Base-by-base conservation (phyloP, 2,113 vertebrate genomes). In the Nansenia antarctica region DNA sequence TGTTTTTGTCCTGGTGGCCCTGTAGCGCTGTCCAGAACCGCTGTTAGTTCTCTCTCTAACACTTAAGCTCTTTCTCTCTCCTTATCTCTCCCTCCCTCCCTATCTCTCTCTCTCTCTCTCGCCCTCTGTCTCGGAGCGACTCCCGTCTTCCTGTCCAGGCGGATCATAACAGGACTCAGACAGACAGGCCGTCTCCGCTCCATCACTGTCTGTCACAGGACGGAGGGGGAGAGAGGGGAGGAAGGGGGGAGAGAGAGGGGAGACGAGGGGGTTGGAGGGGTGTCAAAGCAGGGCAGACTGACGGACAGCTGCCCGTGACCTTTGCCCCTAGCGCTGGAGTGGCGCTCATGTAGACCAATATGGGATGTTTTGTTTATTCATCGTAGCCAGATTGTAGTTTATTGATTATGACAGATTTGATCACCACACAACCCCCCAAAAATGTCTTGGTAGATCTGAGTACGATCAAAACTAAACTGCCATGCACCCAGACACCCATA, bases 151-250 rank as follows among this genome's bases (percentile, higher is more conserved):
- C 70, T 87, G 90, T 92, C 86, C 86, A 86, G 92, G 80, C 84
- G 81, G 82, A 93, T 86, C 82, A 88, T 89, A 91, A 92, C 88
- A 86, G 86, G 82, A 93, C 90, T 78, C 85, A 88, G 89, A 87
- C 82, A 91, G 90, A 92, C 92, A 92, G 86, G 84, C 80, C 80
- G 91, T 81, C 86, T 92, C 87, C 88, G 67, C 80, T 89, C 86
- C 87, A 86, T 84, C 92, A 89, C 86, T 85, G 84, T 79, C 90
- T 82, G 79, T 82, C 74, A 82, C 73, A 69, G 80, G 67, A 11
- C 71, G 83, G 72, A 47, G 61, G 34, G 62, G 62, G 64, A 61
- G 54, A 72, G 72, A 72, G 37, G n/a, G 45, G 53, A 15, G 37
- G 66, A 67, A 31, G 15, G 18, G 30, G 67, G 35, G 35, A 67